phyloP scores from a whole-genome alignment of 1,140 invertebrate species.

The Rhyacophila brunnea region DNA sequence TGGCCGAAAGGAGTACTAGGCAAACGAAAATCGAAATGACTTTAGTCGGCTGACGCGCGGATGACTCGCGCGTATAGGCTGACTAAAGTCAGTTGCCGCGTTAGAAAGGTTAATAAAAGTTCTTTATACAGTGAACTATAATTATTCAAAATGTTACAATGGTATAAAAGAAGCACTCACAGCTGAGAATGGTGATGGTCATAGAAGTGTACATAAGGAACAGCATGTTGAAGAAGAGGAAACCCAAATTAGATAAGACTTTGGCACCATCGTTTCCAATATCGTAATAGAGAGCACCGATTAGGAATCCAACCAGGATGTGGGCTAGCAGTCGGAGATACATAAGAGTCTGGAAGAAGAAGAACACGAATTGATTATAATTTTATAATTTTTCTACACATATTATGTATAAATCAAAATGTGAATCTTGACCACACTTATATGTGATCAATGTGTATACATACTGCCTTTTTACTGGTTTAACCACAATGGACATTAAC shows the following conservation, averaged over 20 bases:
- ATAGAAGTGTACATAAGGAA: slow-evolving; percentile 98
- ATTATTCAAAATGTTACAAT: background rate
- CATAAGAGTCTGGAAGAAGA: slow-evolving; percentile 81
- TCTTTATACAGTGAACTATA: background rate
- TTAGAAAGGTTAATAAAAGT: background rate
- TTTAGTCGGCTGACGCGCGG: no score
- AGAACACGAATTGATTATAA: no score
- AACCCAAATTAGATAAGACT: slow-evolving; percentile 93
- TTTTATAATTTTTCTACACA: no score
- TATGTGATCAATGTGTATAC: no score
- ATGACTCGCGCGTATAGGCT: no score
- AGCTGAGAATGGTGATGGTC: slow-evolving; percentile 96
- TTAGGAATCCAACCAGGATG: slow-evolving; percentile 86
- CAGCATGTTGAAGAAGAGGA: slow-evolving; percentile 96
- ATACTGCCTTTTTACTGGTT: no score
- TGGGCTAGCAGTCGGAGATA: slow-evolving; percentile 91
- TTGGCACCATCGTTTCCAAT: slow-evolving; percentile 93
- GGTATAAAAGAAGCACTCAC: slow-evolving; percentile 64
- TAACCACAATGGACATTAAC: no score
- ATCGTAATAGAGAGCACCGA: slow-evolving; percentile 89
- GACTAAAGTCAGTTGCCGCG: no score
- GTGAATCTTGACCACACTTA: no score
- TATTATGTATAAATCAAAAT: no score
- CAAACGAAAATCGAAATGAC: no score
- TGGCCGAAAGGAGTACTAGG: no score